Evolutionary conservation across 2,113 vertebrate species (phyloP), one percentile per base, ranked within the genome.

Genomic region (Atherinomorus stipes): DNA sequence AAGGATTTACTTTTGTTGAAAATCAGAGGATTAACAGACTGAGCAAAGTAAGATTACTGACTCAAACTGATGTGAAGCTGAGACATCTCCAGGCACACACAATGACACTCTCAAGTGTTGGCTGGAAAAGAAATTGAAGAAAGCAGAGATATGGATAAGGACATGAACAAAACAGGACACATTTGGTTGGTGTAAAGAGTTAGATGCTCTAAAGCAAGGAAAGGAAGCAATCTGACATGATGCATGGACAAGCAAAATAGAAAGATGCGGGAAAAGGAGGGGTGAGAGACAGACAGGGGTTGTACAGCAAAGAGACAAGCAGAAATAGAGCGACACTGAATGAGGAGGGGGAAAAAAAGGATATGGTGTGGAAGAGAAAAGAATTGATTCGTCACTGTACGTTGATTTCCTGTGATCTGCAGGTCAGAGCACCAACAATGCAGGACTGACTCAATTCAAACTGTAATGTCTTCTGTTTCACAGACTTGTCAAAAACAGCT

Each of bases 401-500:
- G 18, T 85, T 85, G 89, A 61, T 72, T 85, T 87, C 74, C 74
- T 84, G 71, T 88, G 74, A 86, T 84, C 67, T 80, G 56, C 73
- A 67, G 80, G 79, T 84, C 83, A 84, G 58, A 85, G 64, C 65
- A 21, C 15, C 42, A 71, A 73, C 68, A 75, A 86, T 95, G 95
- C 91, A 96, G 90, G 70, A 94, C 31, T n/a, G 57, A 51, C 71
- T 70, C 59, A 67, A 80, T 75, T 61, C 37, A 54, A 54, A 74
- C 74, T 18, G 52, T 53, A 74, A 88, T 50, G 59, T 31, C n/a
- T 60, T 77, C 57, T 51, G 40, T 72, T 68, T 62, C 62, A 58
- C 28, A 45, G 21, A 23, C 34, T 38, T 50, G 50, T 40, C 64
- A 40, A 69, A 78, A 53, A 64, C 22, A 59, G 21, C 42, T 56